A percentile compares a stretch with the other conserved stretches of the same genome.
Conservation (phyloP, 2,888 invertebrate species). For the Clepsis dumicolana region DNA sequence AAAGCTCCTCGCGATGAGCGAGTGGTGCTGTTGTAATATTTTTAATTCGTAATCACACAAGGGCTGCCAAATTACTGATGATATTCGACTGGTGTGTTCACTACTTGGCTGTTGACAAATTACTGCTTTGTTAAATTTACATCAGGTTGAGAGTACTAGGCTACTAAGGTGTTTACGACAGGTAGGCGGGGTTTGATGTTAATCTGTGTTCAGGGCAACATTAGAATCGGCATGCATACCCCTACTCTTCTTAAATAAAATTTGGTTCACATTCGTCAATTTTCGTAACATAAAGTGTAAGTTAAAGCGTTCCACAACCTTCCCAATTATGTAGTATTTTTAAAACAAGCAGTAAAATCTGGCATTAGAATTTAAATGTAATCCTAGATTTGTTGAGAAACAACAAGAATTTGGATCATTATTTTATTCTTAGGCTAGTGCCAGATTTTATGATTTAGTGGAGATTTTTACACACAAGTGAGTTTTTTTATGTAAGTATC, state of each 20-base stretch:
- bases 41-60: slow-evolving; percentile 78
- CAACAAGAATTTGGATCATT: background rate
- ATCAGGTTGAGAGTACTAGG: background rate
- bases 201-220: background rate
- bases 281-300: no score
- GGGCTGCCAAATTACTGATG: slow-evolving; percentile 79
- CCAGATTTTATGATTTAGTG: slow-evolving; percentile 9
- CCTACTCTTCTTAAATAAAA: no score
- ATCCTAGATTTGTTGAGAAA: no score
- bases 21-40: slow-evolving; percentile 91
- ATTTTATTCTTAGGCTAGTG: background rate
- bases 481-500: background rate
- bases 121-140: slow-evolving; percentile 12
- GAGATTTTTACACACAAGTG: background rate
- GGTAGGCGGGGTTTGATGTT: slow-evolving; percentile 10
- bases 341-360: no score
- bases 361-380: no score
- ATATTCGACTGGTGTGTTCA: slow-evolving; percentile 47
- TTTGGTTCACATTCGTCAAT: no score
- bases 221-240: no score
- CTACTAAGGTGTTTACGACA: background rate
- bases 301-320: no score
- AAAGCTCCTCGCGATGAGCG: slow-evolving; percentile 93
- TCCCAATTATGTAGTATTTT: no score
- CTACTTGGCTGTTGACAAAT: slow-evolving; percentile 65